Conservation (phyloP, 2,113 vertebrate genomes). For the Ptilorrhoa leucosticta region DNA sequence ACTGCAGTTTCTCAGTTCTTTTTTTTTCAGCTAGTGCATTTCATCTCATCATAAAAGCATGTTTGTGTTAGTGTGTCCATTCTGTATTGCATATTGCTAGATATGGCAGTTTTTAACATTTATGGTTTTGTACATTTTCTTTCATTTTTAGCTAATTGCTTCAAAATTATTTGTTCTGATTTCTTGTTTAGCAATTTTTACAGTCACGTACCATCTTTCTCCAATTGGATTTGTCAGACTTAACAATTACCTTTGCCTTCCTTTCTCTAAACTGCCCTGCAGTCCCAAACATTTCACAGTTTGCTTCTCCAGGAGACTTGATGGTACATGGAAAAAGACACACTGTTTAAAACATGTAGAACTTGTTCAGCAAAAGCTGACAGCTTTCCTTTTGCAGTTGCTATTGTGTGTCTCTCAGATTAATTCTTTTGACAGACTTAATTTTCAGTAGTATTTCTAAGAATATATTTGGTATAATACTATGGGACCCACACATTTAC, state of each 20-base stretch:
- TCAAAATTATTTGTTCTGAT: background rate
- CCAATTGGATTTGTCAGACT: conserved; percentile 4
- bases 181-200: background rate
- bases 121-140: background rate
- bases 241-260: conserved; percentile 16
- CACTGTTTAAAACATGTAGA: conserved; percentile 14
- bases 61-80: background rate
- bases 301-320: background rate
- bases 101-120: background rate
- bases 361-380: background rate
- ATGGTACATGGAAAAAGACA: background rate
- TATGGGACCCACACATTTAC: background rate
- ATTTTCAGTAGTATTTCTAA: background rate
- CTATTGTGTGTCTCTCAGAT: background rate
- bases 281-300: conserved; percentile 8
- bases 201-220: background rate
- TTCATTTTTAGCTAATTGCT: background rate
- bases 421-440: background rate
- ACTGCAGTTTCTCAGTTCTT: background rate
- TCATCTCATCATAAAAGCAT: background rate
- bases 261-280: conserved; percentile 3
- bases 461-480: background rate
- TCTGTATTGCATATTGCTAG: background rate
- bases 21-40: background rate
- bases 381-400: conserved; percentile 9